Evolutionary conservation across 2,888 invertebrate species (phyloP).

Genomic region (Caenorhabditis panamensis): DNA sequence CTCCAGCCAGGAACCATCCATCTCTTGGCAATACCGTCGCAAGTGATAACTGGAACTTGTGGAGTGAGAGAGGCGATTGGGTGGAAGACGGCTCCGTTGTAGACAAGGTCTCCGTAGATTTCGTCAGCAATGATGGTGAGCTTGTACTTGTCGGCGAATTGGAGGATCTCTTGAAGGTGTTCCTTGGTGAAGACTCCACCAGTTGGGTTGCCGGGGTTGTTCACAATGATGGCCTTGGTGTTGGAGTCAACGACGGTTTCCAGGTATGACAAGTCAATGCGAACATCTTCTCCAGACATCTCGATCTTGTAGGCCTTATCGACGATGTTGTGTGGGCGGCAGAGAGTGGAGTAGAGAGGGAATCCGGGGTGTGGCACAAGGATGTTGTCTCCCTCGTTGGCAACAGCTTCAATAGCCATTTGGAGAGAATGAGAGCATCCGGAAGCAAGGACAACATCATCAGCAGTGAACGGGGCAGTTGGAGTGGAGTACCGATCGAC

Average conservation of each 20-base stretch:
- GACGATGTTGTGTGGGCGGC: slow-evolving; percentile 78
- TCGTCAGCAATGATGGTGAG: slow-evolving; percentile 98
- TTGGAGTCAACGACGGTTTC: slow-evolving; percentile 91
- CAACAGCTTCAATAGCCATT: slow-evolving; percentile 91
- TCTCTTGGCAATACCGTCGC: slow-evolving; percentile 95
- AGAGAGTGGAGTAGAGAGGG: slow-evolving; percentile 81
- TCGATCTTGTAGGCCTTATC: slow-evolving; percentile 76
- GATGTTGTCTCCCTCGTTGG: slow-evolving; percentile 93
- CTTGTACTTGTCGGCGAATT: slow-evolving; percentile 73
- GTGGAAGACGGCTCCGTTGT: slow-evolving; percentile 82
- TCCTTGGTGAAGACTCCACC: slow-evolving; percentile 92
- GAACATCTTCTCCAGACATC: slow-evolving; percentile 75
- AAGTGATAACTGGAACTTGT: slow-evolving; percentile 90
- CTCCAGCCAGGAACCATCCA: slow-evolving; percentile 98
- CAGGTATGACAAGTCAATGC: slow-evolving; percentile 89
- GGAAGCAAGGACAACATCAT: slow-evolving; percentile 93
- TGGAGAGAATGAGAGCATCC: slow-evolving; percentile 97
- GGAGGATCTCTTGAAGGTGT: slow-evolving; percentile 88
- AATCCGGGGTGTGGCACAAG: slow-evolving; percentile 87
- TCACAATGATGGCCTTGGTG: slow-evolving; percentile 93
- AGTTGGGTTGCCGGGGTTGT: slow-evolving; percentile 98
- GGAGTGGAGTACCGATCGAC: slow-evolving; percentile 69
- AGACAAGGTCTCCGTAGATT: slow-evolving; percentile 94
- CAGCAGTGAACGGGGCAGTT: slow-evolving; percentile 76
- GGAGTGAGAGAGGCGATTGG: slow-evolving; percentile 90